Evolutionary conservation across 2,888 invertebrate genomes (phyloP), one percentile per base, ranked within the genome.

Genomic region (Xestia xanthographa): DNA sequence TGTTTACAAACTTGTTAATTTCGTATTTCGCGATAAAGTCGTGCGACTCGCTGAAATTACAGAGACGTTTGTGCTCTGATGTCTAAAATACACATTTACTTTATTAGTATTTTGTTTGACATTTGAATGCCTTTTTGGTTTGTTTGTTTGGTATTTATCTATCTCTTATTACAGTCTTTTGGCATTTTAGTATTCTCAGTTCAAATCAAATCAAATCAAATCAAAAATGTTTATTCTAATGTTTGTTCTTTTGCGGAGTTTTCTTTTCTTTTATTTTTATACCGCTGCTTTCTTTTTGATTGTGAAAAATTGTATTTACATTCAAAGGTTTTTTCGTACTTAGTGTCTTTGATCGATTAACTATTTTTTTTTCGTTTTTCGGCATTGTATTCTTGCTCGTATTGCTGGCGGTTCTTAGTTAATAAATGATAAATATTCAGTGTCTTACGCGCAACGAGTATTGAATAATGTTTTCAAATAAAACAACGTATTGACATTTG

Each of bases 1-100:
- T 71, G 38, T 65, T 77, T 41, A 65, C 17, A n/a, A 65, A 71
- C 17, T 70, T 77, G 63, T 65, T 71, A 17, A 71, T 71, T 56
- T 71, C 48, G n/a, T 43, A 34, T 43, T 65, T 65, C 45, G 17
- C 17, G 48, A 65, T 56, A 70, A 70, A 70, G 58, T 43, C 1
- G 65, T 71, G 41, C 20, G 17, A 0, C 17, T 48, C 70, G n/a
- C n/a, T 77, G 38, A 71, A 71, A 72, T 77, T 17, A 65, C 34
- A 58, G 14, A 48, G 38, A 41, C 26, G 5, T 68, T 53, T 48
- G 45, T 56, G 9, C n/a, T 77, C 14, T 17, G 14, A 56, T 56
- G 53, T 71, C 14, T 29, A 17, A 20, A 56, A 14, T 63, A 45
- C 20, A 63, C 12, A 43, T 65, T 56, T 77, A 41, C 56, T 77